phyloP scores from a whole-genome alignment of 2,113 vertebrate genomes.

The Cavia aperea region DNA sequence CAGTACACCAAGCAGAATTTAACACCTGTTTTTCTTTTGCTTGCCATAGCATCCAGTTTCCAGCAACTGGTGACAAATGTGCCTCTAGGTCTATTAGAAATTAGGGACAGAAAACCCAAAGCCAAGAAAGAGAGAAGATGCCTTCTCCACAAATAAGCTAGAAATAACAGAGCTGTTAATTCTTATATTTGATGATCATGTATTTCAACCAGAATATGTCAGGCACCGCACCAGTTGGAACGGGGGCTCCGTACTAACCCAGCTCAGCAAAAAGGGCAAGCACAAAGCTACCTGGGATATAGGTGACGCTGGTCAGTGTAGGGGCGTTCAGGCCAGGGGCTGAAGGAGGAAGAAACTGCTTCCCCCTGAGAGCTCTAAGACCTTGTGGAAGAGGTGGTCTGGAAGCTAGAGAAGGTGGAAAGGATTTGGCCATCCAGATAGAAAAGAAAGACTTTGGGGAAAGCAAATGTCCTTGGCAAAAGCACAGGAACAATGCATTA shows the following conservation, averaged over 20 bases:
- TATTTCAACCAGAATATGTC: neutral
- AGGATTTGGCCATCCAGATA: neutral
- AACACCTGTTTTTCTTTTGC: slow-evolving; percentile 34
- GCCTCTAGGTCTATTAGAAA: neutral
- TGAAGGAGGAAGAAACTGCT: neutral
- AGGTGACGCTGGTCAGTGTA: neutral
- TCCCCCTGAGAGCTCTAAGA: neutral
- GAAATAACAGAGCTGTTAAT: neutral
- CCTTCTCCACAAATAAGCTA: neutral
- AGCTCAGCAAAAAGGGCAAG: neutral
- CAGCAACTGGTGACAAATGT: neutral
- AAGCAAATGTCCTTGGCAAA: slow-evolving; percentile 31
- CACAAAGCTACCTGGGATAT: neutral
- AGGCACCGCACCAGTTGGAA: neutral
- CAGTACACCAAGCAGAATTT: slow-evolving; percentile 21
- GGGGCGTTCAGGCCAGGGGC: neutral
- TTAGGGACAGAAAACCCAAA: neutral
- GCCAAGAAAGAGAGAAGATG: neutral
- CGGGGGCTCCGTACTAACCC: neutral
- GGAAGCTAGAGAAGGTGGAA: neutral
- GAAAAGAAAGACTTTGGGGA: slow-evolving; percentile 22
- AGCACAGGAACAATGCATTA: neutral
- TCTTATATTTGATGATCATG: neutral
- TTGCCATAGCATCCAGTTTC: slow-evolving; percentile 18
- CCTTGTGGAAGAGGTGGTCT: neutral